These are phyloP conservation scores for Fulica atra DNA, from an alignment of 2,113 vertebrate species.

Conservation along the genomic window DNA sequence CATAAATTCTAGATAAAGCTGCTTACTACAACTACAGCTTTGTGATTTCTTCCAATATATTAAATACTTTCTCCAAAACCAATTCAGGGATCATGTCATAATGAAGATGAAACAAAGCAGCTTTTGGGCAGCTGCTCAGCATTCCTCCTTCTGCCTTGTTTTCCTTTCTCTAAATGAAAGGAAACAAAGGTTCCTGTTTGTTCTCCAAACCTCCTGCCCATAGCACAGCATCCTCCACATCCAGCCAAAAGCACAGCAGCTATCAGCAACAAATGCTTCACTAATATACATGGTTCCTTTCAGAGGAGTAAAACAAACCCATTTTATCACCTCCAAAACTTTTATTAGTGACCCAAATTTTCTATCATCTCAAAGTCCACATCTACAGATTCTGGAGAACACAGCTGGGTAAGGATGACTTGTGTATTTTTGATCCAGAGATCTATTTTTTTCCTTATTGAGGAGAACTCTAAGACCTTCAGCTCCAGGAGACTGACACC, in stretches of 20 bases:
- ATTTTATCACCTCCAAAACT: background rate
- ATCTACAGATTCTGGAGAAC: constrained; percentile 51
- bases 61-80: background rate
- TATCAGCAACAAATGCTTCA: background rate
- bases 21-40: background rate
- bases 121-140: constrained; percentile 36
- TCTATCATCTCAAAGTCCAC: background rate
- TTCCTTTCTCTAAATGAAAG: constrained; percentile 50
- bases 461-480: background rate
- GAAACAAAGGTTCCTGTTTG: constrained; percentile 71
- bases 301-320: background rate
- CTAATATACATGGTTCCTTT: background rate
- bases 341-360: background rate
- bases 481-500: background rate
- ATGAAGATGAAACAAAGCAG: constrained; percentile 26
- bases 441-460: background rate
- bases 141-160: constrained; percentile 25
- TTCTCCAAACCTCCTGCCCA: constrained; percentile 35
- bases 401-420: constrained; percentile 22
- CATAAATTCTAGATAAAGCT: background rate
- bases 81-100: background rate
- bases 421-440: constrained; percentile 23
- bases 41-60: background rate
- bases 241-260: background rate
- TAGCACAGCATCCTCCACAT: constrained; percentile 33